These are phyloP conservation scores for Melanotaenia duboulayi DNA, from an alignment of 2,113 vertebrate species.

Conservation along the genomic window DNA sequence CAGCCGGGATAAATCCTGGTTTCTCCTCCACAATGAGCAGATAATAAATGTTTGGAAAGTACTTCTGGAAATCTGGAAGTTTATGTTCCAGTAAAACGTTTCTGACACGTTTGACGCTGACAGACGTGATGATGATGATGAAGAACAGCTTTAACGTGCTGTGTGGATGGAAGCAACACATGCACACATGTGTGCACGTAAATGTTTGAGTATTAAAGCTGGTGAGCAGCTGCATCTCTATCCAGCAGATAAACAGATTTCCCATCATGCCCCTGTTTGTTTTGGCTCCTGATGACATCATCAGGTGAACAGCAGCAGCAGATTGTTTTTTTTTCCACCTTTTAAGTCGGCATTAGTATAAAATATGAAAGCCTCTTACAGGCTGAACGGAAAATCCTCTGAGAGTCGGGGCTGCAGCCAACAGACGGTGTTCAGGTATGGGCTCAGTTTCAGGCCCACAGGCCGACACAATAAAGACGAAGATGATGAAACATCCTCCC, in stretches of 20 bases:
- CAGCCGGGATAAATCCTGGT: no score
- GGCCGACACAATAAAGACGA: conserved; percentile 19
- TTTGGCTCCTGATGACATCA: conserved; percentile 51
- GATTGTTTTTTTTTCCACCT: conserved; percentile 64
- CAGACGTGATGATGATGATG: no score
- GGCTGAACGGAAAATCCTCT: conserved; percentile 70
- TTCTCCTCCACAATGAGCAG: no score
- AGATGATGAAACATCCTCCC: conserved; percentile 22
- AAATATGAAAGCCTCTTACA: conserved; percentile 75
- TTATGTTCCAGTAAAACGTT: no score
- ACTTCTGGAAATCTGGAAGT: no score
- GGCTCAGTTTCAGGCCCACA: conserved; percentile 25
- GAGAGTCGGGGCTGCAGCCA: conserved; percentile 59
- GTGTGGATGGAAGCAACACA: no score
- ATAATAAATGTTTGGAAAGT: no score
- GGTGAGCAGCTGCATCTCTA: conserved; percentile 4
- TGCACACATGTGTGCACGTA: not conserved
- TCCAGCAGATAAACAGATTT: conserved; percentile 19
- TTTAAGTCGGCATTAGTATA: conserved; percentile 71
- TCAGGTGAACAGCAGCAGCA: conserved; percentile 68
- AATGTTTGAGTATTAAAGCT: not conserved
- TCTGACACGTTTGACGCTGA: no score
- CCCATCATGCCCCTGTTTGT: conserved; percentile 49
- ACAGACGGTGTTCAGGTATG: conserved; percentile 66
- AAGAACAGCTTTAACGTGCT: no score